phyloP scores from a whole-genome alignment of 2,797 vertebrate genomes.

The Schizothorax lantsangensis region DNA sequence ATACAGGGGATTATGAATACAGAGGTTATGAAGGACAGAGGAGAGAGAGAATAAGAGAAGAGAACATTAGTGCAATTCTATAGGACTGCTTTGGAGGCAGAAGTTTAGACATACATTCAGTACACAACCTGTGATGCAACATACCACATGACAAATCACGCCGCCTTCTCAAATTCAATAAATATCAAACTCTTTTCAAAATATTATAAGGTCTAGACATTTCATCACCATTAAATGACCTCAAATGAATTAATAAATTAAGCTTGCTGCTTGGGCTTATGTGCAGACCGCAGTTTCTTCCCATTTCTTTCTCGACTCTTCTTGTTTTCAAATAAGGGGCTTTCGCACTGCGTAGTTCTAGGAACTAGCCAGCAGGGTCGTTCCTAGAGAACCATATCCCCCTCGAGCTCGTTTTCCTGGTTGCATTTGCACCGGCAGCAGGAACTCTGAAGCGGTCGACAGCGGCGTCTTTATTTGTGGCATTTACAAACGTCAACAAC shows the following conservation, averaged over 20 bases:
- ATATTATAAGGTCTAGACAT: not conserved
- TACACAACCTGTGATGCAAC: constrained; percentile 72
- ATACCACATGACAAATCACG: constrained; percentile 24
- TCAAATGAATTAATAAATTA: not conserved
- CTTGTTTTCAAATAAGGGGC: not conserved
- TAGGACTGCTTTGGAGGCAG: constrained; percentile 5
- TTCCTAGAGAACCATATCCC: too few species aligned
- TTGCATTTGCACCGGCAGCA: too few species aligned
- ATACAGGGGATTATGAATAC: constrained; percentile 6
- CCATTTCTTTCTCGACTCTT: not conserved
- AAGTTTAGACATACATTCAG: constrained; percentile 40
- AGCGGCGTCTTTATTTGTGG: too few species aligned
- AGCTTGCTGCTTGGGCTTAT: not conserved
- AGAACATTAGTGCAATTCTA: constrained; percentile 54
- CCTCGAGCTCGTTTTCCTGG: too few species aligned
- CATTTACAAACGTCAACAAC: too few species aligned
- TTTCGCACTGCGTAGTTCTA: not conserved
- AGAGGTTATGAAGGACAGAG: constrained; percentile 26
- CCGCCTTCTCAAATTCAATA: not conserved
- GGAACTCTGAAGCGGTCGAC: too few species aligned
- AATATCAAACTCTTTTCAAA: not conserved
- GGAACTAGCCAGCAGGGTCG: too few species aligned
- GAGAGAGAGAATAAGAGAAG: constrained; percentile 27
- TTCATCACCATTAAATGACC: constrained; percentile 19
- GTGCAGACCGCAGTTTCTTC: not conserved